Percentiles rank a stretch among this genome's conserved stretches.
phyloP scores from a whole-genome alignment of 2,797 vertebrate species.

The Channallabes apus region DNA sequence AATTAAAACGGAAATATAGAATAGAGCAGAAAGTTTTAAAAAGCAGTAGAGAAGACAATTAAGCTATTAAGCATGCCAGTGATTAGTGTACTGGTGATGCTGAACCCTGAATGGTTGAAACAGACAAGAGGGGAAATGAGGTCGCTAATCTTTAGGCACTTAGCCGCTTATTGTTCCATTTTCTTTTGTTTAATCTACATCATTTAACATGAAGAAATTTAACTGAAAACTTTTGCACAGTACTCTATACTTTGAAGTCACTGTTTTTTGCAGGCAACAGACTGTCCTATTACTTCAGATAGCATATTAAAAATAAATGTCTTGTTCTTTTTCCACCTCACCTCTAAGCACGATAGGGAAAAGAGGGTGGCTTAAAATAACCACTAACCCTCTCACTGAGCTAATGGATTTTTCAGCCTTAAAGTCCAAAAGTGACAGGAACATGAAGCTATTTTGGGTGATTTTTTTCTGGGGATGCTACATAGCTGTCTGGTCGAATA shows the following conservation, averaged over 20 bases:
- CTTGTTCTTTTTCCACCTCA: background rate
- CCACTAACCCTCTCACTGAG: background rate
- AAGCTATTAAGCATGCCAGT: no score
- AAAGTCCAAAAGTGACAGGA: conserved; percentile 19
- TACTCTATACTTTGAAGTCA: background rate
- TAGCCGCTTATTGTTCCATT: no score
- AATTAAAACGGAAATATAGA: no score
- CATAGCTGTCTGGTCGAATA: conserved; percentile 3
- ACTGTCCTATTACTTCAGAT: background rate
- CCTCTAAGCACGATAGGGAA: conserved; percentile 2
- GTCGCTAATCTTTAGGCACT: no score
- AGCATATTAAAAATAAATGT: background rate
- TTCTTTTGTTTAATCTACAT: no score
- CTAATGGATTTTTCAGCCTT: conserved; percentile 25
- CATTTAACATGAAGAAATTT: no score
- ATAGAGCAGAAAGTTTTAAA: no score
- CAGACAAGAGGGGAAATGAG: no score
- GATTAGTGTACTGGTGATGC: no score
- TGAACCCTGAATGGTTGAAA: no score
- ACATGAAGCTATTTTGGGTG: conserved; percentile 14
- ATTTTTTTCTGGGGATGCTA: background rate
- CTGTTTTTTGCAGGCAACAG: background rate
- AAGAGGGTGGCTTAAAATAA: conserved; percentile 17
- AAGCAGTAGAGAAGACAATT: no score
- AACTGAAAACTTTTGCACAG: no score